Evolutionary conservation across 2,888 invertebrate genomes (phyloP), one percentile per base, ranked within the genome.

Genomic region (Drosophila flavopinicola): DNA sequence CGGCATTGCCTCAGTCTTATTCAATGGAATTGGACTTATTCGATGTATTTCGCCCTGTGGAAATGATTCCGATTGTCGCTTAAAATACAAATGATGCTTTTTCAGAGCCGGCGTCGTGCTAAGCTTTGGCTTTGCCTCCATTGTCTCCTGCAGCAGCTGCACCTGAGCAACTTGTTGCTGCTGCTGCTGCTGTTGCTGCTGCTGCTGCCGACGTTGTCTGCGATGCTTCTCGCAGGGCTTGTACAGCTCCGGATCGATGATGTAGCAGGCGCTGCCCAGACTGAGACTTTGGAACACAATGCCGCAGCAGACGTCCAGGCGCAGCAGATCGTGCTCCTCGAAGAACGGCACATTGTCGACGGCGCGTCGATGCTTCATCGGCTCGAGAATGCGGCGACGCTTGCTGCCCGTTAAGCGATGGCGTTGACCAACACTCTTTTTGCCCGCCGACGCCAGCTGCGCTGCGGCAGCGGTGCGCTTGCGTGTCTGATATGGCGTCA

Each of bases 1-100:
- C 20, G 61, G 33, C 44, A 51, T 47, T n/a, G 47, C 51, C 51
- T 87, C 82, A 83, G 82, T 83, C 86, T 83, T 87, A 66, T 61
- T 86, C 88, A 87, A 73, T 90, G 90, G 88, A 86, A 87, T 87
- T 64, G 88, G 86, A 83, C 86, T 83, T 83, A 79, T 76, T 54
- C 84, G 75, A 85, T 83, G 79, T 49, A 85, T 78, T 59, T 88
- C 88, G 45, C 76, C 79, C 47, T 78, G 74, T n/a, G 88, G 89
- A 83, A 90, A 89, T 65, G 85, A 88, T 54, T 90, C 90, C 39
- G 89, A 89, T 76, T 91, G 91, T 54, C 91, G 85, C 75, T 90
- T 91, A 51, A 82, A 91, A 70, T 88, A 91, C 58, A 91, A 82
- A 73, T 90, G 91, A 82, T 91, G 91, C 67, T 91, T 91, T 73